Percentiles rank a stretch among this genome's conserved stretches.
phyloP scores from a whole-genome alignment of 2,797 vertebrate species.

The Eleutherodactylus coqui region DNA sequence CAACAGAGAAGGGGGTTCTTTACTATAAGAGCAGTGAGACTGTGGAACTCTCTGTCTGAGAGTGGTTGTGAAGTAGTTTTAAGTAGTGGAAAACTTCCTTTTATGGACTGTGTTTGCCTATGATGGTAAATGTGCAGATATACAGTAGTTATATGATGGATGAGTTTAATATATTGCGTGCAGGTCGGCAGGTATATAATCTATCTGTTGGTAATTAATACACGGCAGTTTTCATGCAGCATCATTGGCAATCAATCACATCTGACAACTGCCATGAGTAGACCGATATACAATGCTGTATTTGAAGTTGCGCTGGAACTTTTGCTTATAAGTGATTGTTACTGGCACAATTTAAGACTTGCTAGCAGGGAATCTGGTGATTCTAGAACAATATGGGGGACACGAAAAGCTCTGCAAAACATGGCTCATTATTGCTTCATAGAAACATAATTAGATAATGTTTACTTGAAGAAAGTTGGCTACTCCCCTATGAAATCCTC shows the following conservation, averaged over 20 bases:
- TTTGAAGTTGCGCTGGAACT: not conserved
- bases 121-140: no score
- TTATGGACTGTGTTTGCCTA: no score
- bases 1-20: no score
- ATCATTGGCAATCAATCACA: not conserved
- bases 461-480: constrained; percentile 28
- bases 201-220: no score
- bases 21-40: no score
- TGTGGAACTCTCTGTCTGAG: no score
- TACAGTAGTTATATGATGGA: no score
- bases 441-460: constrained; percentile 22
- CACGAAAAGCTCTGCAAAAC: not conserved
- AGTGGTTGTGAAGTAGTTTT: no score
- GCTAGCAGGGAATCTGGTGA: not conserved
- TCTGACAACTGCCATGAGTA: not conserved
- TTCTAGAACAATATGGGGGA: not conserved
- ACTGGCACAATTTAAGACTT: not conserved
- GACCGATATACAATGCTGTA: not conserved
- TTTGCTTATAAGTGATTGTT: not conserved
- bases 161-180: no score
- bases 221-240: no score
- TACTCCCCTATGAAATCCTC: constrained; percentile 27
- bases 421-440: constrained; percentile 7
- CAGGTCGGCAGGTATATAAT: no score
- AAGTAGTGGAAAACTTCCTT: no score